Conservation (phyloP, 2,888 invertebrate genomes). For the Caenorhabditis afra region DNA sequence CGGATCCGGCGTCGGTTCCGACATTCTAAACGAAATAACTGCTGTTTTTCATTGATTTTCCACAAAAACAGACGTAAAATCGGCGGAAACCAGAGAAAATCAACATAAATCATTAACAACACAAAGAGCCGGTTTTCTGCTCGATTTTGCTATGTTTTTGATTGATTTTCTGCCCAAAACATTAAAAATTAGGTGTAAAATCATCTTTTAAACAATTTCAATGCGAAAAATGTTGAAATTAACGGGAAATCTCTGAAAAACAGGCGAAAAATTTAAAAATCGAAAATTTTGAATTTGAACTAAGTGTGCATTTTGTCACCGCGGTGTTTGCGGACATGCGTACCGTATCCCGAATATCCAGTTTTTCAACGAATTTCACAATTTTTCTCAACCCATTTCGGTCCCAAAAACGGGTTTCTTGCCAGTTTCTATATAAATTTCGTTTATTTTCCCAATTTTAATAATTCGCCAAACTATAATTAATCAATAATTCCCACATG, state of each 20-base stretch:
- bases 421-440: background rate
- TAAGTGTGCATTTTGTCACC: constrained; percentile 19
- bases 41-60: background rate
- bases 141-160: too few relatives aligned
- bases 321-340: constrained; percentile 34
- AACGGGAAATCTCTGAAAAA: background rate
- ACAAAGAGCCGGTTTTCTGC: background rate
- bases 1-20: constrained; percentile 24
- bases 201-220: too few relatives aligned
- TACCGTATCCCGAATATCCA: constrained; percentile 6
- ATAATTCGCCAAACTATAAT: too few relatives aligned
- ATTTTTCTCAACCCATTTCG: constrained; percentile 12
- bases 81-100: too few relatives aligned
- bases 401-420: too few relatives aligned
- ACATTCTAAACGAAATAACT: constrained; percentile 41
- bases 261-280: background rate
- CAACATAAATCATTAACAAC: too few relatives aligned
- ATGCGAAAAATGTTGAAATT: too few relatives aligned
- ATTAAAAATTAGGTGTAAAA: too few relatives aligned
- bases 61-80: too few relatives aligned
- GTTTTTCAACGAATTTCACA: background rate
- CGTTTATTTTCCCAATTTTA: background rate
- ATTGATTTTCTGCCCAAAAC: too few relatives aligned
- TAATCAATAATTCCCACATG: too few relatives aligned
- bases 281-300: constrained; percentile 1